These are phyloP conservation scores for Thyatira batis DNA, from an alignment of 2,888 invertebrate genomes.

Conservation along the genomic window DNA sequence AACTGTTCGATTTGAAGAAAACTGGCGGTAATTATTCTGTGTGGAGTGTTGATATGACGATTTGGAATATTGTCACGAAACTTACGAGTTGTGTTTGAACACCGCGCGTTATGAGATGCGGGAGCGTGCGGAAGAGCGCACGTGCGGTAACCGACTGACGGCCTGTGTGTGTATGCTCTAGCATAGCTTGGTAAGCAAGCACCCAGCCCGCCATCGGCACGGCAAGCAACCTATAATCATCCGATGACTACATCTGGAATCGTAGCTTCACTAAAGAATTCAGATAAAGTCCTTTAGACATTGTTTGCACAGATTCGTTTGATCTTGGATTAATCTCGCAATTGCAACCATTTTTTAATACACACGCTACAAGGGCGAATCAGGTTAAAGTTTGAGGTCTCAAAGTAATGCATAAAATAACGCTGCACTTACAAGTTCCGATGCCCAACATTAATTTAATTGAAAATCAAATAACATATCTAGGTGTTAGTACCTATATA, in stretches of 20 bases:
- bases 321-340: not conserved
- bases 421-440: not conserved
- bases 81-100: slow-evolving; percentile 56
- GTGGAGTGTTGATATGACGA: slow-evolving; percentile 46
- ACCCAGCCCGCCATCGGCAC: not conserved
- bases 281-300: not conserved
- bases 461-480: not conserved
- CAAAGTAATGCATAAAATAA: not conserved
- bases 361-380: too few relatives aligned
- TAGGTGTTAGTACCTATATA: too few relatives aligned
- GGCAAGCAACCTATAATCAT: slow-evolving; percentile 4
- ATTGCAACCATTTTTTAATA: not conserved
- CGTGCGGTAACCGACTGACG: slow-evolving; percentile 57
- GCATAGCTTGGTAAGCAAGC: not conserved
- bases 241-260: slow-evolving; percentile 10
- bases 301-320: not conserved
- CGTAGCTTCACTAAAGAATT: not conserved
- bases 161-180: slow-evolving; percentile 10
- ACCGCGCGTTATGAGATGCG: slow-evolving; percentile 35
- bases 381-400: not conserved
- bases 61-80: slow-evolving; percentile 60
- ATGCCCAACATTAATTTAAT: not conserved
- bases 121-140: slow-evolving; percentile 53
- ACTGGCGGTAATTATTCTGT: slow-evolving; percentile 11
- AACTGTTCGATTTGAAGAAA: slow-evolving; percentile 11